Evolutionary conservation across 2,113 vertebrate genomes (phyloP).

Genomic region (Callocephalon fimbriatum): DNA sequence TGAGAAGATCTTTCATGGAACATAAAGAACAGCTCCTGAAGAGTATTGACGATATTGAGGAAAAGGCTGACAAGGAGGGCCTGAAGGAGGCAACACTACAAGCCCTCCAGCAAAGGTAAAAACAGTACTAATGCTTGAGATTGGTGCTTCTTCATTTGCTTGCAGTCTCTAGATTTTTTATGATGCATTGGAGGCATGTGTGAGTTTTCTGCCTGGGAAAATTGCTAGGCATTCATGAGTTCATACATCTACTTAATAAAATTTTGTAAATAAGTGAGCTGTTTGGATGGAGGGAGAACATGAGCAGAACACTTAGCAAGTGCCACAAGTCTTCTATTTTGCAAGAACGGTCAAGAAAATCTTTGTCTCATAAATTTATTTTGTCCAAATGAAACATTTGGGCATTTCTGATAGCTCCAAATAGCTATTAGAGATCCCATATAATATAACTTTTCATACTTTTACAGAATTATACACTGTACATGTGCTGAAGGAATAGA

Average conservation of each 20-base stretch:
- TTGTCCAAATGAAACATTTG: background rate
- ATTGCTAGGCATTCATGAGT: background rate
- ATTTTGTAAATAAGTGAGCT: background rate
- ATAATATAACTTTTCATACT: background rate
- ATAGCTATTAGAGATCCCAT: background rate
- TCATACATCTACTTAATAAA: background rate
- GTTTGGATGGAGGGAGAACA: background rate
- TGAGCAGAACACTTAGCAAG: background rate
- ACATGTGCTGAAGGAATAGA: background rate
- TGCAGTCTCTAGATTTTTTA: background rate
- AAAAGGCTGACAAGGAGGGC: conserved; percentile 79
- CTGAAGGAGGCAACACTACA: conserved; percentile 84
- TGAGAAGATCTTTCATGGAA: conserved; percentile 85
- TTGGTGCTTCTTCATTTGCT: background rate
- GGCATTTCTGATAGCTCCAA: background rate
- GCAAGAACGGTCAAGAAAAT: background rate
- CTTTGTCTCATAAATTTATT: background rate
- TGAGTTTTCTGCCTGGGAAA: background rate
- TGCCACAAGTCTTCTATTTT: background rate
- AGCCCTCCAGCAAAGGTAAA: conserved; percentile 91
- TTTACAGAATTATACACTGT: background rate
- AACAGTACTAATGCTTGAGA: background rate
- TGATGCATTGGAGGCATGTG: background rate
- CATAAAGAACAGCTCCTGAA: conserved; percentile 87
- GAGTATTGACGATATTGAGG: conserved; percentile 86